Evolutionary conservation across 2,888 invertebrate species (phyloP).

Genomic region (Drosophila formosana): DNA sequence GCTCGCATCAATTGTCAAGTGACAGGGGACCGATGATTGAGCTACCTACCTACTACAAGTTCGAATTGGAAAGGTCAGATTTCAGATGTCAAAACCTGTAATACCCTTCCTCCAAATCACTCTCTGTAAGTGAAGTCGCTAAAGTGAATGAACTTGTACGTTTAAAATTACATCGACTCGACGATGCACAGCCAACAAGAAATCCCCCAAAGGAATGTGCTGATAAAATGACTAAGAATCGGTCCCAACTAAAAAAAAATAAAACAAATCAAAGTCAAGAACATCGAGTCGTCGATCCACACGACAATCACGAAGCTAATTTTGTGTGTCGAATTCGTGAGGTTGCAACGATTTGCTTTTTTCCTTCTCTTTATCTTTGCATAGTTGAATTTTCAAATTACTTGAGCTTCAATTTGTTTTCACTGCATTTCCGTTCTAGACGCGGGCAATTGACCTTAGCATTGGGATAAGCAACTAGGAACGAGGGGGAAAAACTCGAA

Average conservation of each 20-base stretch:
- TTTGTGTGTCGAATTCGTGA: conserved; percentile 44
- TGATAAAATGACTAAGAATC: conserved; percentile 59
- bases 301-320: conserved; percentile 51
- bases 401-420: conserved; percentile 32
- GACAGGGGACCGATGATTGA: background rate
- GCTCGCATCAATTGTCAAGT: conserved; percentile 19
- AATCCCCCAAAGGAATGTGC: conserved; percentile 50
- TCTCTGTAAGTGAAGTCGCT: background rate
- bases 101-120: conserved; percentile 1
- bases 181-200: conserved; percentile 31
- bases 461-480: conserved; percentile 16
- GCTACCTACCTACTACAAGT: background rate
- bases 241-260: conserved; percentile 1
- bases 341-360: conserved; percentile 19
- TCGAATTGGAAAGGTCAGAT: conserved; percentile 2
- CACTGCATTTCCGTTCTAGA: conserved; percentile 60
- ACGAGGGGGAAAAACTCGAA: background rate
- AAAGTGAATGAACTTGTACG: conserved; percentile 76
- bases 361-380: conserved; percentile 28
- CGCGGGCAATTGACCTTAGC: conserved; percentile 58
- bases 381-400: conserved; percentile 29
- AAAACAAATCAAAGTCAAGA: conserved; percentile 72
- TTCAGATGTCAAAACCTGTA: conserved; percentile 11
- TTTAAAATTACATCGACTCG: conserved; percentile 54
- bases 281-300: conserved; percentile 32